phyloP scores from a whole-genome alignment of 1,140 invertebrate genomes.

The Kradibia gibbosae region DNA sequence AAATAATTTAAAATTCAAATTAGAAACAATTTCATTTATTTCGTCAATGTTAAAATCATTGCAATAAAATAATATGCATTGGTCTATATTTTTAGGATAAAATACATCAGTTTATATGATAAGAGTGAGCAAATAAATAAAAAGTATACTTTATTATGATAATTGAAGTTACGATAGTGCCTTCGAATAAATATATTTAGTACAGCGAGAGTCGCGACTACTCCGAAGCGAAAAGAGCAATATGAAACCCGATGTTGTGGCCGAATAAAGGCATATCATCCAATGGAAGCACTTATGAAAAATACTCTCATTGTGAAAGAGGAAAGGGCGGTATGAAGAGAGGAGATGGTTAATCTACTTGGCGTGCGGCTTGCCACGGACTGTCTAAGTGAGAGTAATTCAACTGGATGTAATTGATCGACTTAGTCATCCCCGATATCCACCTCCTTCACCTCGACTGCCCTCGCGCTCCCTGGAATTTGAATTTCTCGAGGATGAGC shows the following conservation, averaged over 20 bases:
- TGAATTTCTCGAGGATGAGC: background rate
- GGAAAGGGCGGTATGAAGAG: background rate
- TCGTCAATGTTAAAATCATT: no score
- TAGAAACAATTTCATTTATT: no score
- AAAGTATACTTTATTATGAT: no score
- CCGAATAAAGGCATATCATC: background rate
- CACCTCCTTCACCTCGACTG: background rate
- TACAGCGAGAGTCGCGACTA: no score
- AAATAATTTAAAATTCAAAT: no score
- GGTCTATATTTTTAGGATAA: no score
- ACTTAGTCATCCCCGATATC: slow-evolving; percentile 7
- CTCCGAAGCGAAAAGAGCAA: no score
- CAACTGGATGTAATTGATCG: slow-evolving; percentile 55
- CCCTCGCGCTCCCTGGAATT: background rate
- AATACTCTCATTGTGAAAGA: background rate
- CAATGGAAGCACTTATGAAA: slow-evolving; percentile 8
- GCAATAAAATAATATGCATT: no score
- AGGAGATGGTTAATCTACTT: slow-evolving; percentile 56
- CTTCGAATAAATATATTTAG: no score
- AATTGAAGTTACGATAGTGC: no score
- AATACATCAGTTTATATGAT: no score
- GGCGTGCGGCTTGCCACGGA: slow-evolving; percentile 45
- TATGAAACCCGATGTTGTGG: background rate
- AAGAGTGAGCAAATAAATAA: no score
- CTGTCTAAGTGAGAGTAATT: slow-evolving; percentile 33